Conservation (phyloP, 30 jellyfish, hydroid and myxozoan species). For the Turritopsis dohrnii region DNA sequence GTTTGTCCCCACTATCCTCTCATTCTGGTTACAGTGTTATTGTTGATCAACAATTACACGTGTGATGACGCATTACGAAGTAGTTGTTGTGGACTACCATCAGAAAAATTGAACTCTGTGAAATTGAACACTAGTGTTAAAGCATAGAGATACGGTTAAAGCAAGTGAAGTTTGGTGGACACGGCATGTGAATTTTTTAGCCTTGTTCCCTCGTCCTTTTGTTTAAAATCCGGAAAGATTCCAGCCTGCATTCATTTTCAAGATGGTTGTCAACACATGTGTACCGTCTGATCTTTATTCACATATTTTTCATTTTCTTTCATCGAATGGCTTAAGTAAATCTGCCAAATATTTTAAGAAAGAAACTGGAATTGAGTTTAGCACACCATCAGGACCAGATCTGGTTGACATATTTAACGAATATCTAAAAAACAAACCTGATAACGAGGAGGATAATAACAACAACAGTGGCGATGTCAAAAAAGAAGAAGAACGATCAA, state of each 20-base stretch:
- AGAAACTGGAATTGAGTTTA: conserved; percentile 24
- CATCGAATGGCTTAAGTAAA: conserved; percentile 25
- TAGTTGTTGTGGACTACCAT: too few species aligned
- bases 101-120: too few species aligned
- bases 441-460: not conserved
- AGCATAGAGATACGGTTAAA: too few species aligned
- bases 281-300: conserved; percentile 39
- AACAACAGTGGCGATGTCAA: not conserved
- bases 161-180: too few species aligned
- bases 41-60: too few species aligned
- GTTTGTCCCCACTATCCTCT: too few species aligned
- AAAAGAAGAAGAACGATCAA: not conserved
- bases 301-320: conserved; percentile 16
- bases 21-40: too few species aligned
- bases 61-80: too few species aligned
- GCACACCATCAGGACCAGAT: conserved; percentile 22
- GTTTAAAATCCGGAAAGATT: too few species aligned
- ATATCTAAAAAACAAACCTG: conserved; percentile 7
- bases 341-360: conserved; percentile 35
- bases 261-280: conserved; percentile 36
- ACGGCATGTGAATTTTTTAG: not conserved
- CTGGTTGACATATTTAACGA: conserved; percentile 26
- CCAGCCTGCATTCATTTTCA: too few species aligned
- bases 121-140: too few species aligned
- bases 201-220: too few species aligned